A percentile compares a stretch with the other conserved stretches of the same genome.
phyloP scores from a whole-genome alignment of 37 sponge, comb jelly and placozoan genomes.

The Cliona cf. orientalis region DNA sequence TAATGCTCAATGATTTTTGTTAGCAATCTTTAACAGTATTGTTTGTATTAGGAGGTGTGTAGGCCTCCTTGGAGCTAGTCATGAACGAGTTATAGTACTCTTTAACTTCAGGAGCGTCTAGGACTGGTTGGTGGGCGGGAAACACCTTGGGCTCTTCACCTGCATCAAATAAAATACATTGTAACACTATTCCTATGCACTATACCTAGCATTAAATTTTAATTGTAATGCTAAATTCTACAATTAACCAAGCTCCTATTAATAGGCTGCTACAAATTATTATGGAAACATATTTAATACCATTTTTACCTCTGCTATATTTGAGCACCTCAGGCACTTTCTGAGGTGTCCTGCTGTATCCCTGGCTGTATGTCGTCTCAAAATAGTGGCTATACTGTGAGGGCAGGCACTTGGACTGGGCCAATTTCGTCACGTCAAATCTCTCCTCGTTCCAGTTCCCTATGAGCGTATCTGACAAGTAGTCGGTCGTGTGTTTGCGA shows the following conservation, averaged over 20 bases:
- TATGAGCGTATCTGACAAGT: slow-evolving; percentile 74
- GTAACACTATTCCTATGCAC: neutral
- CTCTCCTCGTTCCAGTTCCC: slow-evolving; percentile 95
- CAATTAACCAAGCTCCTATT: too few relatives aligned
- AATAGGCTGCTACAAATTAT: too few relatives aligned
- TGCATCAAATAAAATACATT: neutral
- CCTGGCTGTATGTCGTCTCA: slow-evolving; percentile 73
- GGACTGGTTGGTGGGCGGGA: slow-evolving; percentile 83
- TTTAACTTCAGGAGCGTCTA: slow-evolving; percentile 77
- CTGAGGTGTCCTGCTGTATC: slow-evolving; percentile 36
- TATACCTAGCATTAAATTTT: too few relatives aligned
- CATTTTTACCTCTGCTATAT: slow-evolving; percentile 27
- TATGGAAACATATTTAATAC: too few relatives aligned
- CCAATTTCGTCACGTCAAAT: slow-evolving; percentile 70
- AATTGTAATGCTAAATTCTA: too few relatives aligned
- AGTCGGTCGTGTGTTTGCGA: slow-evolving; percentile 38
- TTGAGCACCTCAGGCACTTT: slow-evolving; percentile 41
- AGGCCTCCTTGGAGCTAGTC: slow-evolving; percentile 70
- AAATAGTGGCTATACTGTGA: slow-evolving; percentile 87
- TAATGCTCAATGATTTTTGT: too few relatives aligned
- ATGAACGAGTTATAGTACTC: slow-evolving; percentile 64
- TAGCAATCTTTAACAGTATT: neutral
- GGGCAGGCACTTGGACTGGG: slow-evolving; percentile 60
- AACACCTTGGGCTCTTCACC: slow-evolving; percentile 56
- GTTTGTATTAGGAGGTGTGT: neutral